A percentile compares a stretch with the other conserved stretches of the same genome.
These are phyloP conservation scores for Ophion ellenae DNA, from an alignment of 2,888 invertebrate species.

Conservation along the genomic window DNA sequence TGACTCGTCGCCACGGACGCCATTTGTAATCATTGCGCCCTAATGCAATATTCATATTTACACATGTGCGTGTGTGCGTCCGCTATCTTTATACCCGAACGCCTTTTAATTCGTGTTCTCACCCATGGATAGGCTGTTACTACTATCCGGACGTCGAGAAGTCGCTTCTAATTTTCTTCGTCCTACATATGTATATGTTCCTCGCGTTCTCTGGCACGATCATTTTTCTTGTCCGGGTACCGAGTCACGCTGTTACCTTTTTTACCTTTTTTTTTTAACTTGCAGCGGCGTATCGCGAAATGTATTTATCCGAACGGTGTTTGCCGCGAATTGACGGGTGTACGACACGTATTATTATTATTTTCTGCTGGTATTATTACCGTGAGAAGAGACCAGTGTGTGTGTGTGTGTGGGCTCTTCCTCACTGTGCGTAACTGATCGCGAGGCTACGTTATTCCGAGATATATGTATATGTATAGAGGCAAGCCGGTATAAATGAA, in stretches of 20 bases:
- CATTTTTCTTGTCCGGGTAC: no score
- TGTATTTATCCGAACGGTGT: slow-evolving; percentile 18
- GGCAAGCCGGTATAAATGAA: slow-evolving; percentile 31
- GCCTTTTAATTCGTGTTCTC: slow-evolving; percentile 46
- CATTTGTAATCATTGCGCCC: no score
- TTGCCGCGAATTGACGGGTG: slow-evolving; percentile 21
- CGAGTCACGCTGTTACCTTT: no score
- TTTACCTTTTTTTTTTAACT: no score
- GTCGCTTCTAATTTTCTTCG: slow-evolving; percentile 12
- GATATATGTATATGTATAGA: slow-evolving; percentile 33
- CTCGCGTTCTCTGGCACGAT: slow-evolving; percentile 22
- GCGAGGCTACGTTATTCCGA: slow-evolving; percentile 59
- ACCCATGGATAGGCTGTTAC: neutral
- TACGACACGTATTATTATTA: slow-evolving; percentile 46
- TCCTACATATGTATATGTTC: neutral
- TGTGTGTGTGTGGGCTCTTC: slow-evolving; percentile 39
- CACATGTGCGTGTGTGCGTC: slow-evolving; percentile 49
- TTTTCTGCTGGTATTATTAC: slow-evolving; percentile 50
- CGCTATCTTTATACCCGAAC: slow-evolving; percentile 57
- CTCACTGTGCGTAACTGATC: slow-evolving; percentile 58
- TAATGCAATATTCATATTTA: neutral
- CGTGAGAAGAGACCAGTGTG: slow-evolving; percentile 28
- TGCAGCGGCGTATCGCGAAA: neutral
- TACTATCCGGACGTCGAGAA: slow-evolving; percentile 1
- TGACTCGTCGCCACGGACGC: neutral